Evolutionary conservation across 2,113 vertebrate genomes (phyloP).

Genomic region (Dendropsophus ebraccatus): DNA sequence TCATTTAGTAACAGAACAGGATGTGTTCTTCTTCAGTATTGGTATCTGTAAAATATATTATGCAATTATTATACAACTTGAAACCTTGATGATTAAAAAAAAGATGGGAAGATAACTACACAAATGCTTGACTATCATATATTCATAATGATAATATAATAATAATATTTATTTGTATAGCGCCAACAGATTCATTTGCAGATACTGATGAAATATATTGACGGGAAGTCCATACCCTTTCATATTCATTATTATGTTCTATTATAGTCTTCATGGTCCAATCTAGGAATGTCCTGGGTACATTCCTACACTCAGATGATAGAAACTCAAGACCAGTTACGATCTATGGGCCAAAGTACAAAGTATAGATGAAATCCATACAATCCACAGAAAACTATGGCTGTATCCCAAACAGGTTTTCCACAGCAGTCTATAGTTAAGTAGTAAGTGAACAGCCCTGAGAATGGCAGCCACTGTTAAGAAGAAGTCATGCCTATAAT

Average conservation of each 20-base stretch:
- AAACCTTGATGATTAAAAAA: neutral
- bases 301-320: constrained; percentile 83
- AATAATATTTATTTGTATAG: no score
- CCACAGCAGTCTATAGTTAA: constrained; percentile 75
- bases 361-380: constrained; percentile 85
- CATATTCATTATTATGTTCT: neutral
- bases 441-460: constrained; percentile 79
- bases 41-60: neutral
- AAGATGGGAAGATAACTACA: no score
- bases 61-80: neutral
- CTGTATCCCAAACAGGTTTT: constrained; percentile 81
- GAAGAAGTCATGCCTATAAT: constrained; percentile 81
- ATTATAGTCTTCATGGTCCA: neutral
- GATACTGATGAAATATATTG: neutral
- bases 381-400: constrained; percentile 83
- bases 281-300: constrained; percentile 56
- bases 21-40: neutral
- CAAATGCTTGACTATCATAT: no score
- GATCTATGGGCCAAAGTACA: constrained; percentile 78
- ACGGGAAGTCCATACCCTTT: no score
- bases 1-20: neutral
- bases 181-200: neutral
- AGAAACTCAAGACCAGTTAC: constrained; percentile 74
- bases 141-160: neutral
- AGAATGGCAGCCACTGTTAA: constrained; percentile 78